Conservation (phyloP, 1,140 invertebrate genomes). For the Epicauta chinensis region DNA sequence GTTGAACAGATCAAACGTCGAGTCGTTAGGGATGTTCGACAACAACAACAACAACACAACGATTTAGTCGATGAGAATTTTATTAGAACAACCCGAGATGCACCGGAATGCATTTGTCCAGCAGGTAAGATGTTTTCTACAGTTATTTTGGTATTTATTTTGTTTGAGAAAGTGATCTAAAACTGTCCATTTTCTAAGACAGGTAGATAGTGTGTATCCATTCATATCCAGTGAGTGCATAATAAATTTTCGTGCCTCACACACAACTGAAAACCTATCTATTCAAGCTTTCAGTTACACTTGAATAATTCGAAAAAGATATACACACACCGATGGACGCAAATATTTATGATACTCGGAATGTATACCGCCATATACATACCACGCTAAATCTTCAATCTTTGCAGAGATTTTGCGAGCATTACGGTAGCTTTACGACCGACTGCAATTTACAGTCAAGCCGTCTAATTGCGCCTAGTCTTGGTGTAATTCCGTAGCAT, state of each 20-base stretch:
- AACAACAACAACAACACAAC: not conserved
- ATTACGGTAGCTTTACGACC: too few relatives aligned
- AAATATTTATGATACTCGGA: not conserved
- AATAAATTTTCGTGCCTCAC: not conserved
- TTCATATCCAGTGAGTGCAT: not conserved
- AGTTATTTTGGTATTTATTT: too few relatives aligned
- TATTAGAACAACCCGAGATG: conserved; percentile 29
- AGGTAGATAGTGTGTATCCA: not conserved
- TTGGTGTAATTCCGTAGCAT: too few relatives aligned
- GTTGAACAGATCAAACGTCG: conserved; percentile 28
- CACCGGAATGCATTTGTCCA: conserved; percentile 41
- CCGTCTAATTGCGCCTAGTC: too few relatives aligned
- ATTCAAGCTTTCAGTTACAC: not conserved
- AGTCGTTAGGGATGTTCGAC: conserved; percentile 28
- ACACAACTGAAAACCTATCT: not conserved
- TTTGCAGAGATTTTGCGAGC: too few relatives aligned
- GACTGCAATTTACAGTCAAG: too few relatives aligned
- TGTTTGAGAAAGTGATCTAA: too few relatives aligned
- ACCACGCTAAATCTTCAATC: too few relatives aligned
- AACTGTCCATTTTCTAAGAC: not conserved
- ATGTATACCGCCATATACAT: too few relatives aligned
- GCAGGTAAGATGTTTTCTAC: conserved; percentile 40
- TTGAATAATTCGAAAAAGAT: not conserved
- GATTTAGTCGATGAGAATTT: not conserved
- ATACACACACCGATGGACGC: not conserved